Base-by-base conservation (phyloP, 2,888 invertebrate genomes). In the Chrysolina haemoptera region DNA sequence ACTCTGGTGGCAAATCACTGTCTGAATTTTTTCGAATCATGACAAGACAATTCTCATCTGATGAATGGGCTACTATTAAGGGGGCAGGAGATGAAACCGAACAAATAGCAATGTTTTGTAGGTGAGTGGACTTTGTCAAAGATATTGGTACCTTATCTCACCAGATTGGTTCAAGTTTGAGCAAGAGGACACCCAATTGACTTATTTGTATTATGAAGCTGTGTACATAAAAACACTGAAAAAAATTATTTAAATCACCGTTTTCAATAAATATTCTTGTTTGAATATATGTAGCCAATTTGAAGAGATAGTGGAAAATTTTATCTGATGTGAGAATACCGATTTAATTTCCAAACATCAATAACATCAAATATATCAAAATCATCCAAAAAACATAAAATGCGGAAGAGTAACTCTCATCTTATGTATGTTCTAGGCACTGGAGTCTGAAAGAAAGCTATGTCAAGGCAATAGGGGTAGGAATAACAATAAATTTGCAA, bases 371-470 rank as follows among this genome's bases (percentile, higher is more conserved):
- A 27, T 27, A 27, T 3, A 1, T 27, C 35, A 35, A 18, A 43
- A 65, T 18, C 18, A 46, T 43, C 11, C 0, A 18, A 43, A 65
- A 16, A 46, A 43, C 5, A 41, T 18, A 1, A 46, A 14, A 2
- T 55, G 55, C n/a, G 1, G 59, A 59, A 27, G 59, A 59, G 59
- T 59, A 16, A 59, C 46, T 35, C 20, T 16, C 16, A 18, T 27
- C 87, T 90, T 43, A 35, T 16, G 18, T 71, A 50, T 66, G 27
- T 77, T 77, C 41, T 71, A 77, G 98, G 76, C 91, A 95, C 84
- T 98, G 98, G 98, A 94, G 96, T 82, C 89, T 98, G 65, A 98
- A 98, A 88, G 98, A 98, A 87, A 95, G 97, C 85, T 97, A 96
- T 86, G 95, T 96, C 0, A 98, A 98, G 89, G 97, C 98, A 77